Conservation (phyloP, 1,140 invertebrate species). For the Andrena cerasifolii region DNA sequence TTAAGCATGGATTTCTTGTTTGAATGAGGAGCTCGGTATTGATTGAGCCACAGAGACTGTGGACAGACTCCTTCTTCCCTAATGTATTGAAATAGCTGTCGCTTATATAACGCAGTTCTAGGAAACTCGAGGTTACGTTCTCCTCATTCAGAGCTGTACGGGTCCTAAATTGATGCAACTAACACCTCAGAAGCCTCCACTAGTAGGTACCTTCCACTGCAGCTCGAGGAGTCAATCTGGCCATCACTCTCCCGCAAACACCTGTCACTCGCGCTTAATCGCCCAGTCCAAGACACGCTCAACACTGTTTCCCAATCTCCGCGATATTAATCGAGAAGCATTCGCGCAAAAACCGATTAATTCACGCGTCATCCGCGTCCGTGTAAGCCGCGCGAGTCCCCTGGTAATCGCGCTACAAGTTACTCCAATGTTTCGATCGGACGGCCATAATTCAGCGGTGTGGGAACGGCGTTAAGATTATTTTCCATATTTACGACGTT, state of each 20-base stretch:
- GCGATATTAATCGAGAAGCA: neutral
- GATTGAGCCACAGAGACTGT: too few relatives aligned
- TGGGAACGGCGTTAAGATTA: conserved; percentile 24
- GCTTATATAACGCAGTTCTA: too few relatives aligned
- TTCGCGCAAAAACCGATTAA: conserved; percentile 43
- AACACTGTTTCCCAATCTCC: neutral
- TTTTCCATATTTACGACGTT: conserved; percentile 42
- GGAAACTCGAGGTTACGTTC: too few relatives aligned
- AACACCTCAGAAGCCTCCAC: too few relatives aligned
- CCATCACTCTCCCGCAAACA: conserved; percentile 2
- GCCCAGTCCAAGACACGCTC: neutral
- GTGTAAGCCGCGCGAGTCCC: neutral
- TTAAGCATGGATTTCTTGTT: too few relatives aligned
- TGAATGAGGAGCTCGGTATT: too few relatives aligned
- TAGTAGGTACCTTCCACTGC: too few relatives aligned
- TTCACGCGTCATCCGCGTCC: neutral
- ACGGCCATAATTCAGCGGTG: conserved; percentile 39
- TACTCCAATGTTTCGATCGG: conserved; percentile 33
- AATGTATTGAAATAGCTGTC: too few relatives aligned
- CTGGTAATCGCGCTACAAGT: neutral
- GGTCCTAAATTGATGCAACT: too few relatives aligned
- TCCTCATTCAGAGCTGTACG: too few relatives aligned
- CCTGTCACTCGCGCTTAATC: conserved; percentile 34
- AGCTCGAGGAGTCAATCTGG: too few relatives aligned
- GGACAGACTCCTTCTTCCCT: too few relatives aligned